Evolutionary conservation across 1,140 invertebrate species (phyloP).

Genomic region (Capitella teleta): DNA sequence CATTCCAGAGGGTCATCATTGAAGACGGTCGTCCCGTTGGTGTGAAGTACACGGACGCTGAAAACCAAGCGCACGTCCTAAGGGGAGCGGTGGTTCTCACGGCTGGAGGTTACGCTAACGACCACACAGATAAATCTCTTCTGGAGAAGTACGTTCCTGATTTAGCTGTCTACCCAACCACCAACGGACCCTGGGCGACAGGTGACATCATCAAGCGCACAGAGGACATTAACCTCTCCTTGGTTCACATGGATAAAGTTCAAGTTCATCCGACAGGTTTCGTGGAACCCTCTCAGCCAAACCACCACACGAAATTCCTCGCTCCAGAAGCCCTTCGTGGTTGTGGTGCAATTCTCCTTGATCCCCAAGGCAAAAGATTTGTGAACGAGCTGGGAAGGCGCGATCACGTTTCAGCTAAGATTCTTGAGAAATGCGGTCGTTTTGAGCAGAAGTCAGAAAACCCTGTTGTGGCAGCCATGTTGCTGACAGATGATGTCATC

Average conservation of each 20-base stretch:
- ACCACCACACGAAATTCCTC: constrained; percentile 28
- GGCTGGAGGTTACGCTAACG: constrained; percentile 25
- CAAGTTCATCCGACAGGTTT: constrained; percentile 20
- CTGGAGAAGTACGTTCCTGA: constrained; percentile 25
- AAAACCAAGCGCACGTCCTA: constrained; percentile 7
- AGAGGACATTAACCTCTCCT: background rate
- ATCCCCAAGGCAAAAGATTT: constrained; percentile 24
- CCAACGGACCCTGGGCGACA: constrained; percentile 37
- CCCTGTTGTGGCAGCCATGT: constrained; percentile 22
- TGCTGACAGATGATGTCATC: constrained; percentile 27
- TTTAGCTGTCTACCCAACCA: constrained; percentile 27
- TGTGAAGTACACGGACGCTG: background rate
- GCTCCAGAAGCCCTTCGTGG: constrained; percentile 35
- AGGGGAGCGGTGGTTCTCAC: constrained; percentile 27
- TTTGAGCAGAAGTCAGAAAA: background rate
- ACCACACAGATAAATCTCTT: constrained; percentile 17
- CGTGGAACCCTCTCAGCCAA: constrained; percentile 31
- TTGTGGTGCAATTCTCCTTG: constrained; percentile 32
- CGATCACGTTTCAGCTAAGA: constrained; percentile 26
- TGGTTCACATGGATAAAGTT: constrained; percentile 13
- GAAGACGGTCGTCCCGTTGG: constrained; percentile 2
- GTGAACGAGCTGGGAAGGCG: constrained; percentile 32
- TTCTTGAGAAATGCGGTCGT: constrained; percentile 20
- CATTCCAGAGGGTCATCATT: constrained; percentile 8
- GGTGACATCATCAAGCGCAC: constrained; percentile 31